Evolutionary conservation across 2,113 vertebrate species (phyloP), one percentile per base, ranked within the genome.

Genomic region (Salvelinus fontinalis): DNA sequence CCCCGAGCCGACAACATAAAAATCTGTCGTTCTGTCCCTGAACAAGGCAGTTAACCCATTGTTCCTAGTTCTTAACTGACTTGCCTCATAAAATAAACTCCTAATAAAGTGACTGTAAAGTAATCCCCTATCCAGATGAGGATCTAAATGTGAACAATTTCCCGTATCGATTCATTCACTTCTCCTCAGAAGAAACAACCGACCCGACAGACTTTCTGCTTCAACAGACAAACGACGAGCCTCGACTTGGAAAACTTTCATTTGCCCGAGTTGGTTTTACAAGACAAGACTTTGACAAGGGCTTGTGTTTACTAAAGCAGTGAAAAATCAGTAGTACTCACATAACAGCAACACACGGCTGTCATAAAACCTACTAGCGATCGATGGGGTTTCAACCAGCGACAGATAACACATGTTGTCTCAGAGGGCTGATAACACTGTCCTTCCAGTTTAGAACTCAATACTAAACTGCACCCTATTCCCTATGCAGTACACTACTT

Each of bases 281-380:
- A 24, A 24, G 24, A 24, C 24, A 1, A n/a, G n/a, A 24, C 24
- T 24, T 24, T 24, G 0, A 78, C 65, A 76, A 80, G 70, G 69
- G 3, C 26, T 51, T 67, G 13, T 68, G 65, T 86, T 88, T 71
- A 75, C 80, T 67, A 71, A 67, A 44, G 48, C 65, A 67, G 29
- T 66, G 79, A 27, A 27, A 27, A 27, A 27, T 83, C 66, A 48
- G 75, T 77, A 68, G 34, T 49, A 34, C 68, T 29, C n/a, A 74
- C 77, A 75, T 70, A 76, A 84, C 74, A 81, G 84, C 73, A 65
- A 26, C 34, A 13, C 72, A 70, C 71, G 12, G 68, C 78, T 77
- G 71, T 81, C 82, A 75, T 84, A 83, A 88, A 84, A 78, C 75
- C 73, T 31, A 75, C 67, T 12, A 14, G 29, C 67, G 3, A 83